A percentile compares a stretch with the other conserved stretches of the same genome.
phyloP scores from a whole-genome alignment of 2,888 invertebrate species.

The Melanchra persicariae region DNA sequence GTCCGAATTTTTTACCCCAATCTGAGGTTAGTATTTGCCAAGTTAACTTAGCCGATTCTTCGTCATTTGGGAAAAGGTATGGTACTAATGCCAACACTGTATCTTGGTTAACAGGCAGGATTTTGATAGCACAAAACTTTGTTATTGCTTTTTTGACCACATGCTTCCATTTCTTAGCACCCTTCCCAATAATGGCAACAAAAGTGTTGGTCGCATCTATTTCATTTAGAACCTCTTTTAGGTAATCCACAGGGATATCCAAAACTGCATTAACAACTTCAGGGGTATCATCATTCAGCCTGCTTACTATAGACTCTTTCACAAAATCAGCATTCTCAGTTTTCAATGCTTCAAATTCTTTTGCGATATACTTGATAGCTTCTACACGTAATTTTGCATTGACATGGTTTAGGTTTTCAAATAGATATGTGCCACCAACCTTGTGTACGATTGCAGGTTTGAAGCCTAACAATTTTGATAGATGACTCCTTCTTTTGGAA shows the following conservation, averaged over 20 bases:
- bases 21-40: constrained; percentile 80
- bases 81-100: constrained; percentile 91
- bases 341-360: constrained; percentile 87
- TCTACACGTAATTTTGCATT: constrained; percentile 92
- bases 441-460: constrained; percentile 90
- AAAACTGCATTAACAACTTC: constrained; percentile 91
- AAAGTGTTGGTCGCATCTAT: constrained; percentile 86
- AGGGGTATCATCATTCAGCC: constrained; percentile 93
- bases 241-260: constrained; percentile 80
- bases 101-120: constrained; percentile 88
- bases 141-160: constrained; percentile 83
- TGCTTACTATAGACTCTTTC: constrained; percentile 91
- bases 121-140: constrained; percentile 85
- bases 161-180: constrained; percentile 81
- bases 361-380: constrained; percentile 92
- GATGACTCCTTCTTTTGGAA: constrained; percentile 75
- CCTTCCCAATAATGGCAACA: constrained; percentile 87
- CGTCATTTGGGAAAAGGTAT: constrained; percentile 90
- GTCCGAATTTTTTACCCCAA: constrained; percentile 81
- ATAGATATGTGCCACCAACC: constrained; percentile 89
- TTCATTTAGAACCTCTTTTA: constrained; percentile 85
- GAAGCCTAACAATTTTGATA: constrained; percentile 88
- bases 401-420: constrained; percentile 94
- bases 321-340: constrained; percentile 91
- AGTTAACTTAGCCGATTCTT: constrained; percentile 75